These are phyloP conservation scores for Drosophila punjabiensis DNA, from an alignment of 1,140 invertebrate genomes.

Conservation along the genomic window DNA sequence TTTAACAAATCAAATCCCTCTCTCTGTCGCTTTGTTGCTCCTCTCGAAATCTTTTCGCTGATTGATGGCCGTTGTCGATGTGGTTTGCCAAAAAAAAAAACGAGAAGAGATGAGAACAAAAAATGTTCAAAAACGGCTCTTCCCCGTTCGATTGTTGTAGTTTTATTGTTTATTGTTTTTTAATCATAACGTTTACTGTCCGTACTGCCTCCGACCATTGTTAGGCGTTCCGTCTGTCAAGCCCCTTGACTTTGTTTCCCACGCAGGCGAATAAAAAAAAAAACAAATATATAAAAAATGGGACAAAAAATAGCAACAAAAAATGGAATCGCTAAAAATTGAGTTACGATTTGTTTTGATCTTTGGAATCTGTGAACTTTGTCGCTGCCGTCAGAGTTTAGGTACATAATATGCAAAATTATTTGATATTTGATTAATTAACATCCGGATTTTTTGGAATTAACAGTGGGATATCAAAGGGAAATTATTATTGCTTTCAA, in stretches of 20 bases:
- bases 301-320: constrained; percentile 31
- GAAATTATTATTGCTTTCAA: neutral
- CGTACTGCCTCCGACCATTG: constrained; percentile 58
- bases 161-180: constrained; percentile 79
- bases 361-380: constrained; percentile 47
- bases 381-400: constrained; percentile 33
- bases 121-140: constrained; percentile 20
- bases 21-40: neutral
- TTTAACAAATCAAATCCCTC: constrained; percentile 70
- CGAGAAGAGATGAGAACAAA: constrained; percentile 4
- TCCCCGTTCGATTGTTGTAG: constrained; percentile 22
- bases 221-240: constrained; percentile 30
- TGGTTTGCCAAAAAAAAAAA: constrained; percentile 43
- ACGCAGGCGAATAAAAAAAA: constrained; percentile 47
- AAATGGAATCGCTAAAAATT: constrained; percentile 1
- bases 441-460: neutral
- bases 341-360: constrained; percentile 42
- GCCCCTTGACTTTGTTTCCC: constrained; percentile 61
- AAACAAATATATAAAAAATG: neutral
- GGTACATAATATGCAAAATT: constrained; percentile 10
- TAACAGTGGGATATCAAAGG: neutral
- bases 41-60: constrained; percentile 47
- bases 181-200: constrained; percentile 78
- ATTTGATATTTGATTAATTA: constrained; percentile 18
- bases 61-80: constrained; percentile 64